These are phyloP conservation scores for Pandemis heparana DNA, from an alignment of 2,888 invertebrate genomes.

Conservation along the genomic window DNA sequence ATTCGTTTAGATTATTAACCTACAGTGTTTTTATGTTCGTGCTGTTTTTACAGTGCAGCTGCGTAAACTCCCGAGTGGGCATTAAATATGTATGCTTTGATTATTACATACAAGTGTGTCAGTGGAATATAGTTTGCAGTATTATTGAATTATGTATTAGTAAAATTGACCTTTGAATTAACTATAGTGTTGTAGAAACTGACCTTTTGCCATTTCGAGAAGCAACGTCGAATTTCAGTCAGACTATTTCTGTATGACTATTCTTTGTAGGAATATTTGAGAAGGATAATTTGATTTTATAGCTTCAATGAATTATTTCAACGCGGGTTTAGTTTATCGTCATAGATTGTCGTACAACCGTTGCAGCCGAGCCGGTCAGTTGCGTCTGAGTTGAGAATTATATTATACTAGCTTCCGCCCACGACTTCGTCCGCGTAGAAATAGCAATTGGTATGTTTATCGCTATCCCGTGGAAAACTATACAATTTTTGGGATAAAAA, in stretches of 20 bases:
- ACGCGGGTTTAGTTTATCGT: background rate
- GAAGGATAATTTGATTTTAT: background rate
- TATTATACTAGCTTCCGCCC: no score
- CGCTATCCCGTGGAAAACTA: no score
- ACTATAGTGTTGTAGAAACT: constrained; percentile 1
- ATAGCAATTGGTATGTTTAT: no score
- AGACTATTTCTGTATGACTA: no score
- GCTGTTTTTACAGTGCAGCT: constrained; percentile 30
- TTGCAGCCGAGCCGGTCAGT: background rate
- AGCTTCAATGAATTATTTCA: background rate
- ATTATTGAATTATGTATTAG: constrained; percentile 4
- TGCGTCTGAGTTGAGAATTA: background rate
- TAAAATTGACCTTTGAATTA: constrained; percentile 7
- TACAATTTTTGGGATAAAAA: no score
- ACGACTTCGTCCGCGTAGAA: no score
- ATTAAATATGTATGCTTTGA: constrained; percentile 31
- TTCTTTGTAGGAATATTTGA: background rate
- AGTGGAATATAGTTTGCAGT: constrained; percentile 13
- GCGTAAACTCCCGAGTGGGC: constrained; percentile 23
- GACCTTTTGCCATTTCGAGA: background rate
- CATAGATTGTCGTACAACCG: background rate
- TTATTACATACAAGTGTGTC: constrained; percentile 24
- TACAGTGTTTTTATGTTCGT: background rate
- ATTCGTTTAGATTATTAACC: constrained; percentile 1
- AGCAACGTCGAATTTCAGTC: background rate